phyloP scores from a whole-genome alignment of 2,888 invertebrate genomes.

The Agriopis leucophaearia region DNA sequence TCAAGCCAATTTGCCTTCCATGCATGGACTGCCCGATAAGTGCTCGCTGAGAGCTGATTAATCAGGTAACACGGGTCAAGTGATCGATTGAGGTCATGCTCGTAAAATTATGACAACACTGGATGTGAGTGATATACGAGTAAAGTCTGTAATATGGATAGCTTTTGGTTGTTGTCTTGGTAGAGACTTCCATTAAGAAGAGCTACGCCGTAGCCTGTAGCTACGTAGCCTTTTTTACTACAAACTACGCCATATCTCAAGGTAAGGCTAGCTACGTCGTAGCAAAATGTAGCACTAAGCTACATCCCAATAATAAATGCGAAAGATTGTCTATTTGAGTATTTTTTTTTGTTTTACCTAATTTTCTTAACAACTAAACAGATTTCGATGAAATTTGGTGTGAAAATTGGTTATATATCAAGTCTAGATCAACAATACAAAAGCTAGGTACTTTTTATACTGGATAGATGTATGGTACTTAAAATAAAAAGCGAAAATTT shows the following conservation, averaged over 20 bases:
- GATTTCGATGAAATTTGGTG: not conserved
- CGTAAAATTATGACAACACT: constrained; percentile 34
- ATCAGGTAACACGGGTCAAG: constrained; percentile 25
- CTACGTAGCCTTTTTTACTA: not conserved
- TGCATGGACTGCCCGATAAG: constrained; percentile 30
- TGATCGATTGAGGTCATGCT: constrained; percentile 24
- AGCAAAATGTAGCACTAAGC: not conserved
- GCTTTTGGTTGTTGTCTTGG: not conserved
- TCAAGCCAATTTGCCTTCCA: constrained; percentile 38
- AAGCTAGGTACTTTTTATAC: too few species aligned
- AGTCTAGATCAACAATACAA: too few species aligned
- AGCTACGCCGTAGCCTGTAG: constrained; percentile 4
- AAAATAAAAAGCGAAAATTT: too few species aligned
- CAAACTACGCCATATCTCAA: constrained; percentile 14
- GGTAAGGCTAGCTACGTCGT: not conserved
- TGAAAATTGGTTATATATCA: too few species aligned
- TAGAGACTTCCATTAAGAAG: not conserved
- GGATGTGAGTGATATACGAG: not conserved
- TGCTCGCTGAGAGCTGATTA: constrained; percentile 27
- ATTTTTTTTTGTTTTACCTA: not conserved
- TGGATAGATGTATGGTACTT: too few species aligned
- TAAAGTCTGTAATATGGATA: not conserved
- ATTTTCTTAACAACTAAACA: not conserved
- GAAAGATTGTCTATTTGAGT: too few species aligned
- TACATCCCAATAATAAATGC: too few species aligned